These are phyloP conservation scores for Oryctes rhinoceros DNA, from an alignment of 1,140 invertebrate species.

Conservation along the genomic window DNA sequence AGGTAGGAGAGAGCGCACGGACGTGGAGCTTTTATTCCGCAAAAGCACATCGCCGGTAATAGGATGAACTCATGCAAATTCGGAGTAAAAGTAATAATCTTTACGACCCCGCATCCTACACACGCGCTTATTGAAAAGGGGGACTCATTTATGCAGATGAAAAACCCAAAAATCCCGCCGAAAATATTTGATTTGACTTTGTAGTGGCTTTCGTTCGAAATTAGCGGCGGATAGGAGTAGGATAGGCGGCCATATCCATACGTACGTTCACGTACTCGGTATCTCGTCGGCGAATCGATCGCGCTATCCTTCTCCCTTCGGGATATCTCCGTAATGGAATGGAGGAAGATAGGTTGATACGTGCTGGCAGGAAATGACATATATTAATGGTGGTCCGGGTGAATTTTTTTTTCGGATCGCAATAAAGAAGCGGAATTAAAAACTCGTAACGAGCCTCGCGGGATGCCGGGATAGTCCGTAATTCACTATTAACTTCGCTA, in stretches of 20 bases:
- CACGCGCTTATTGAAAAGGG: conserved; percentile 52
- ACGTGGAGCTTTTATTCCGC: neutral
- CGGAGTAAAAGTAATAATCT: conserved; percentile 51
- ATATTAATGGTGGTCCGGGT: conserved; percentile 50
- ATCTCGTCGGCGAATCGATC: neutral
- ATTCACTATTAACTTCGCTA: conserved; percentile 53
- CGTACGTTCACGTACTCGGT: neutral
- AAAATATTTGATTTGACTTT: conserved; percentile 47
- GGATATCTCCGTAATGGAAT: conserved; percentile 19
- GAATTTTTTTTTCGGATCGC: conserved; percentile 47
- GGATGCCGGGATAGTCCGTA: conserved; percentile 42
- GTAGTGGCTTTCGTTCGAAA: conserved; percentile 46
- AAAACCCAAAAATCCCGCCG: conserved; percentile 45
- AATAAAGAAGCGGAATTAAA: conserved; percentile 52
- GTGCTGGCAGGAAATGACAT: conserved; percentile 43
- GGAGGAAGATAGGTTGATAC: conserved; percentile 5
- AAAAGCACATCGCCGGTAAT: conserved; percentile 34
- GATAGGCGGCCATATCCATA: neutral
- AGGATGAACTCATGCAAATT: conserved; percentile 54
- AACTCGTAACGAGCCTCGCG: conserved; percentile 52
- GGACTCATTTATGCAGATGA: conserved; percentile 53
- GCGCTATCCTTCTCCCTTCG: neutral
- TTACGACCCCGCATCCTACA: conserved; percentile 43
- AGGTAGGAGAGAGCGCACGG: neutral
- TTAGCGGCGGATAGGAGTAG: conserved; percentile 27